Evolutionary conservation across 2,113 vertebrate species (phyloP).

Genomic region (Crotalus horridus): DNA sequence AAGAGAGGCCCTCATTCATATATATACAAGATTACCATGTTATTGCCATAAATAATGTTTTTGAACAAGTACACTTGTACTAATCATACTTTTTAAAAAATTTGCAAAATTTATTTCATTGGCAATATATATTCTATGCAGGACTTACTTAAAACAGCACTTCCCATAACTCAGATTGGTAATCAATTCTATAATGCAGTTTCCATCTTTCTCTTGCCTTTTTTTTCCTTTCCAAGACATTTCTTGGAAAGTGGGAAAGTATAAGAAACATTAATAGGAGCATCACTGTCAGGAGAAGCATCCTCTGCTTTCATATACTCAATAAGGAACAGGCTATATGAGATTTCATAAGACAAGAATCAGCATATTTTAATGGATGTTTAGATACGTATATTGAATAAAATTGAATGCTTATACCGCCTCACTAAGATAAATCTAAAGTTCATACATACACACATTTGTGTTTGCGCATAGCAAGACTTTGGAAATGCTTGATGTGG

Average conservation of each 20-base stretch:
- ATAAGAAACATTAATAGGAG: neutral
- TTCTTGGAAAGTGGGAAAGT: neutral
- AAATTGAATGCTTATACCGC: slow-evolving; percentile 12
- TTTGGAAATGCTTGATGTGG: neutral
- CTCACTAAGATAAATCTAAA: neutral
- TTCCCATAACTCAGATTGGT: slow-evolving; percentile 20
- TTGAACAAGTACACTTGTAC: slow-evolving; percentile 39
- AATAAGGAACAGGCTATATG: neutral
- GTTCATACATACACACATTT: neutral
- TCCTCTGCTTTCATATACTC: slow-evolving; percentile 12
- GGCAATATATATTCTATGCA: slow-evolving; percentile 32
- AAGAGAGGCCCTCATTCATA: slow-evolving; percentile 6
- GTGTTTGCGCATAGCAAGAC: neutral
- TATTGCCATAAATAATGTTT: slow-evolving; percentile 46
- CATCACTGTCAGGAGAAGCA: slow-evolving; percentile 16
- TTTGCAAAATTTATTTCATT: neutral
- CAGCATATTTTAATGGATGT: neutral
- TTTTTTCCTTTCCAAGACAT: slow-evolving; percentile 22
- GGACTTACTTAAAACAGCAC: slow-evolving; percentile 21
- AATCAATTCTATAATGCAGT: neutral
- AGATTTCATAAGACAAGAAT: slow-evolving; percentile 8
- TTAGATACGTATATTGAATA: slow-evolving; percentile 18
- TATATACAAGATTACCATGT: slow-evolving; percentile 15
- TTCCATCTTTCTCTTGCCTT: slow-evolving; percentile 22
- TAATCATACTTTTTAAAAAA: slow-evolving; percentile 14